Evolutionary conservation across 2,888 invertebrate genomes (phyloP).

Genomic region (Sicus ferrugineus): DNA sequence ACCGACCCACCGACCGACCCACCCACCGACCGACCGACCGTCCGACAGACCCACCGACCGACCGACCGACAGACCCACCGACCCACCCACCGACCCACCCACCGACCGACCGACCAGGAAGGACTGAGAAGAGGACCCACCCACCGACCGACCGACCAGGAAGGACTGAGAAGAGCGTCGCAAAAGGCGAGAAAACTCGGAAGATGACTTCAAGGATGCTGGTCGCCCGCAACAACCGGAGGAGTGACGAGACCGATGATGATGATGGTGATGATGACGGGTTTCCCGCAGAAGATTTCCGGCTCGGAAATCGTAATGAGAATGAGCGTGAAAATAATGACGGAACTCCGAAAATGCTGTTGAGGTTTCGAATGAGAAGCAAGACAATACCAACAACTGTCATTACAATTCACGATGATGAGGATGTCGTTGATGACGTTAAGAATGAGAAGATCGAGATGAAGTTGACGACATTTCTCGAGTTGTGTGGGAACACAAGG

Average conservation of each 20-base stretch:
- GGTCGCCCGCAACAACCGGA: conserved; percentile 14
- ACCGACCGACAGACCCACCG: too few relatives aligned
- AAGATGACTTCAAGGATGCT: conserved; percentile 9
- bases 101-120: too few relatives aligned
- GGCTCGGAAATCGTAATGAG: not conserved
- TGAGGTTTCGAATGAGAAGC: not conserved
- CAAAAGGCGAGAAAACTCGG: not conserved
- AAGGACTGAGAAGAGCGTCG: not conserved
- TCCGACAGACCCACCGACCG: too few relatives aligned
- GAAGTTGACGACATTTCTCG: too few relatives aligned
- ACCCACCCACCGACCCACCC: not conserved
- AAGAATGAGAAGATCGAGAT: too few relatives aligned
- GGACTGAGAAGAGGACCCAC: not conserved
- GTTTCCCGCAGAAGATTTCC: too few relatives aligned
- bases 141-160: not conserved
- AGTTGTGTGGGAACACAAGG: too few relatives aligned
- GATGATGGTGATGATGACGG: not conserved
- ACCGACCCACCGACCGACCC: too few relatives aligned
- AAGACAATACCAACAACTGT: not conserved
- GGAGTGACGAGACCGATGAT: not conserved
- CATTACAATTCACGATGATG: too few relatives aligned
- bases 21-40: too few relatives aligned
- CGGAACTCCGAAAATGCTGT: not conserved
- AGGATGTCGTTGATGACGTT: not conserved
- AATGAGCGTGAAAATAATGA: not conserved